Base-by-base conservation (phyloP, 1,140 invertebrate species). In the Drosophila teissieri region DNA sequence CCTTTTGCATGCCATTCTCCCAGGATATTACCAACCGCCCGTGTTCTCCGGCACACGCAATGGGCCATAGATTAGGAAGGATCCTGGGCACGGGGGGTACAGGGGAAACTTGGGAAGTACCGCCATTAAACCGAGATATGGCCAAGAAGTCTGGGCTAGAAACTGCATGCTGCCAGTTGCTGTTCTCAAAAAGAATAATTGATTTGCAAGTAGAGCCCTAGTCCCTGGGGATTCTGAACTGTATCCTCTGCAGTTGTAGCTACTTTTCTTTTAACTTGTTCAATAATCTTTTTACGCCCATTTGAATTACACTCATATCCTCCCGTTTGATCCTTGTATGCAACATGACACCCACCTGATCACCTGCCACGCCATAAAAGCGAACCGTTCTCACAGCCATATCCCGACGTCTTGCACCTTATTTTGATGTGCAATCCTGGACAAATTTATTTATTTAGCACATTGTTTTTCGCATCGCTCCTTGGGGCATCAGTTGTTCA, bases 371-470 rank as follows among this genome's bases (percentile, higher is more conserved):
- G 31, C 37, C 72, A 39, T 75, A 64, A 75, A 65, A 53, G 12
- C 44, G 42, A 37, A 37, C 40, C 45, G 56, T 53, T 51, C 52
- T 14, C 31, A 48, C 49, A 54, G 58, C 49, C 14, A 42, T 52
- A 46, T 40, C 34, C 27, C 10, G 53, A 75, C 31, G 57, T 76
- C 40, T 75, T 34, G 36, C 22, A 73, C 73, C 49, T 54, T 56
- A 73, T 64, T 79, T 70, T 70, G 55, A 76, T 72, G 72, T 55
- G 56, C 60, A 63, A 72, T 76, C 60, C 19, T 78, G 34, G 36
- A 67, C 78, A 80, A 72, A 61, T 88, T 86, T 75, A 86, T 82
- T 88, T 88, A 86, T 86, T 88, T 86, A 88, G 62, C 83, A 85
- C 74, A 73, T 88, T 88, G 78, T 77, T 77, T 70, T 61, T 64